Base-by-base conservation (phyloP, 1,140 invertebrate genomes). In the Drosophila orena region DNA sequence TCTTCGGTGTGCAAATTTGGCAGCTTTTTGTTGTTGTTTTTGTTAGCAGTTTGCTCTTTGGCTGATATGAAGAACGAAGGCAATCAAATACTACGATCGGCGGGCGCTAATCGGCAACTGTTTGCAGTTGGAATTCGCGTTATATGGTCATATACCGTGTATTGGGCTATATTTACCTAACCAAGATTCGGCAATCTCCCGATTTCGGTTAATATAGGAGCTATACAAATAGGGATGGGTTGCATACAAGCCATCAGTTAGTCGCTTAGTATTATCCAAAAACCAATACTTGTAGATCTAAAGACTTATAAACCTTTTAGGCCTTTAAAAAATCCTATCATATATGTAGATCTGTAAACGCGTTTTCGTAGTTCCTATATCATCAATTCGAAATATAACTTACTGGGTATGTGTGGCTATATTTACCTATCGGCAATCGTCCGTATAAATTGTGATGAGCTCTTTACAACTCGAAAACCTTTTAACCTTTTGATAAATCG, bases 81-180 rank as follows among this genome's bases (percentile, higher is more conserved):
- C 68, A 88, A 88, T 76, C 78, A 75, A 81, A 81, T 71, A 75
- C 78, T 70, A 71, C 62, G 81, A 86, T 76, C 68, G 56, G 24
- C 66, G 66, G 42, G 17, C 43, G 66, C 75, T 77, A 85, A 85
- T 85, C 81, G 78, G 52, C 64, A 81, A 75, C 60, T 81, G 77
- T 85, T 85, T 88, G 78, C 83, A 64, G 66, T 86, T 70, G 58
- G 66, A 85, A 85, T 86, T 85, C 68, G 61, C 78, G 78, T 53
- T 81, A 15, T 38, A 74, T 46, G 54, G 47, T 34, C 30, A n/a
- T 34, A 37, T 24, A 15, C 4, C 24, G 11, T 46, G 46, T 49
- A 42, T 20, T 20, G 50, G 10, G 12, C 35, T 37, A 22, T 24
- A 38, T 12, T 14, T 38, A 38, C 37, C 11, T 8, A 30, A 30